Base-by-base conservation (phyloP, 2,888 invertebrate genomes). In the Polydrusus pterygomalis region DNA sequence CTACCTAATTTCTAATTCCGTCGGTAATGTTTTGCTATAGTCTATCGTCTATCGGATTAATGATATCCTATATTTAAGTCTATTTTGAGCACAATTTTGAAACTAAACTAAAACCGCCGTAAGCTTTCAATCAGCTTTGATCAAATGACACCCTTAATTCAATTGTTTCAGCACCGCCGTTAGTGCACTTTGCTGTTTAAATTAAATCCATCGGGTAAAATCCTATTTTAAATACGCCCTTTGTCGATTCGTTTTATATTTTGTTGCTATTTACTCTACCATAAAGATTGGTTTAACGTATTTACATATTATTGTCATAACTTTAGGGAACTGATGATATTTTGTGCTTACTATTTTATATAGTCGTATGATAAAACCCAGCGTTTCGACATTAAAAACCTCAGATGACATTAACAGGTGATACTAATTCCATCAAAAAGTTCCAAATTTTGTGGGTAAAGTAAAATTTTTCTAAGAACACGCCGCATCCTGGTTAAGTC, bases 101-200 rank as follows among this genome's bases (percentile, higher is more conserved):
- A 25, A 20, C 51, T 54, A 47, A 25, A 20, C 51, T 54, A 30
- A 54, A 54, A 20, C 54, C 54, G 54, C 25, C n/a, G n/a, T 54
- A 60, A 38, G 38, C 38, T 18, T 11, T 38, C 38, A 38, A 60
- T 60, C 17, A 60, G 30, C 30, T 38, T 60, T 60, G 20, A 60
- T 54, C 6, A 34, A 60, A 60, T 60, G 38, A 34, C 38, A 30
- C 11, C 7, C 18, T 60, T 38, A 60, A 60, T 60, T 38, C 58
- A 38, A 60, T 60, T 60, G 58, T 60, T 60, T n/a, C 58, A 38
- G 17, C 30, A 38, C 15, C 38, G 30, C 58, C 38, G 58, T 60
- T 60, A 60, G 58, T 60, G 58, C 58, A 60, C 34, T 60, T 60
- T 38, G 58, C 17, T 60, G 58, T 60, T 60, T 60, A 38, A 60